Base-by-base conservation (phyloP, 2,888 invertebrate species). In the Drosophila percnosoma region DNA sequence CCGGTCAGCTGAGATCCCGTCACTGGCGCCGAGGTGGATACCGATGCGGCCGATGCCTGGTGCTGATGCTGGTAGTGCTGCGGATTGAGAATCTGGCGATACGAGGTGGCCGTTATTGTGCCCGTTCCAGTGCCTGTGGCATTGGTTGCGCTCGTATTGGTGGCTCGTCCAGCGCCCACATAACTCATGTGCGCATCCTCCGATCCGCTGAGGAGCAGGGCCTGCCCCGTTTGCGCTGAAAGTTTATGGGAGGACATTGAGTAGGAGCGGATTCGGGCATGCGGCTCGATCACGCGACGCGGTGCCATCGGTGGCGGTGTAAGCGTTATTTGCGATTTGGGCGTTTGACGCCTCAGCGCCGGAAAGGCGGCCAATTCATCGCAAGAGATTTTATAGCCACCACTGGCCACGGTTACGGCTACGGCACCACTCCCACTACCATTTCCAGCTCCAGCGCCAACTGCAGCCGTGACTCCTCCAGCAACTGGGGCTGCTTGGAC, bases 201-300 rank as follows among this genome's bases (percentile, higher is more conserved):
- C n/a, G 68, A 29, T 27, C 55, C 15, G 10, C 27, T 27, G 34
- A 54, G 54, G 51, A 42, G 27, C 21, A 53, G 27, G 36, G 40
- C 42, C 65, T 67, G 78, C 29, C 31, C 57, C 21, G 64, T 42
- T 70, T 68, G 81, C 36, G 91, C 92, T 93, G 93, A 82, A 92
- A 93, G 77, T 92, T 92, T 92, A 91, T 92, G 89, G 87, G 92
- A 92, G 84, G 92, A 91, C 83, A 93, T 83, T 93, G 93, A 93
- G 73, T 88, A 90, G 83, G 92, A 93, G 79, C 93, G 92, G 72
- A 90, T 92, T 81, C 92, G 83, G 62, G 90, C 75, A 42, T 75
- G 87, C 21, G 88, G 78, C 80, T 92, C 92, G 74, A 89, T 82
- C 80, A 90, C 78, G 84, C 90, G 92, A 82, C 92, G 91, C 78